Evolutionary conservation across 2,113 vertebrate species (phyloP).

Genomic region (Chitala chitala): DNA sequence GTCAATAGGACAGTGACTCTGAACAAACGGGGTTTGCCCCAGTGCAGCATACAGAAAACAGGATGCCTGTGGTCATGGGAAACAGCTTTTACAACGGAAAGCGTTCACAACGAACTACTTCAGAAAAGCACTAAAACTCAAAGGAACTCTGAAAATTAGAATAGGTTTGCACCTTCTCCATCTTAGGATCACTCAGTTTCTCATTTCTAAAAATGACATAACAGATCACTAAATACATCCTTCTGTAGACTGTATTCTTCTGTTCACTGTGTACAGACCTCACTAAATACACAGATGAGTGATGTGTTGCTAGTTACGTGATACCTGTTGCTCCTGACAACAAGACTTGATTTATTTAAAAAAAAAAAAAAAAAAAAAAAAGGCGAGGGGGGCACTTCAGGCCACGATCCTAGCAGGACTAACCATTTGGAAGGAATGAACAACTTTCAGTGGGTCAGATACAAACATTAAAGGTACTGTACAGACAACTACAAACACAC

Average conservation of each 20-base stretch:
- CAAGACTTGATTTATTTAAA: neutral
- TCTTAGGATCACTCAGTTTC: neutral
- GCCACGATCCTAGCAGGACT: neutral
- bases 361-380: neutral
- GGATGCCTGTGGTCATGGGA: neutral
- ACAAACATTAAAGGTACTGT: too few relatives aligned
- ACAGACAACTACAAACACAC: too few relatives aligned
- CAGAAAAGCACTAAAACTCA: too few relatives aligned
- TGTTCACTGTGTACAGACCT: neutral
- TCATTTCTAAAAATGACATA: neutral
- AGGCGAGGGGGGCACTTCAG: neutral
- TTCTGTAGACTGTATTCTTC: neutral
- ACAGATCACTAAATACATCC: neutral
- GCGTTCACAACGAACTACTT: too few relatives aligned
- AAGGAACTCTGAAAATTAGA: neutral
- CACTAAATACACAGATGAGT: neutral
- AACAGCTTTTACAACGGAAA: neutral
- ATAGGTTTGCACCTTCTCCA: neutral
- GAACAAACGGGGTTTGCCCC: neutral
- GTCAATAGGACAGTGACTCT: neutral
- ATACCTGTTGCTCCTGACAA: neutral
- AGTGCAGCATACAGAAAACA: neutral
- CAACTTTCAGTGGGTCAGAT: constrained; percentile 1
- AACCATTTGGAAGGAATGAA: neutral
- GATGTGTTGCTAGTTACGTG: neutral